Percentiles rank a stretch among this genome's conserved stretches.
Conservation (phyloP, 2,113 vertebrate species). For the Galemys pyrenaicus region DNA sequence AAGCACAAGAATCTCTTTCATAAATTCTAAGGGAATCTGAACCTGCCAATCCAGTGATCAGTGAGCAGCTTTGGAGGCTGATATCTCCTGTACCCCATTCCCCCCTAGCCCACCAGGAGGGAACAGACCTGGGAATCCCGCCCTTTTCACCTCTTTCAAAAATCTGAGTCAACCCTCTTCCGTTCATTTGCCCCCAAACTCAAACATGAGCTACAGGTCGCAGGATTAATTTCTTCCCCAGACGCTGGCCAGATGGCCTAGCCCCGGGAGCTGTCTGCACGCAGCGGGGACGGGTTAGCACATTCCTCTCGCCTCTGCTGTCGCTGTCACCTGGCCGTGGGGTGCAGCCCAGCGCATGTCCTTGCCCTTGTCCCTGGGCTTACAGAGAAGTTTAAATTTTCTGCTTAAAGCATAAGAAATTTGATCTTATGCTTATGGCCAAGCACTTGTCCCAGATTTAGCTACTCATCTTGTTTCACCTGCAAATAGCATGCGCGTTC, state of each 20-base stretch:
- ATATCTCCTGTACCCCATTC: too few species aligned
- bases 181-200: neutral
- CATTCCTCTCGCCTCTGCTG: neutral
- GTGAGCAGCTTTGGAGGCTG: neutral
- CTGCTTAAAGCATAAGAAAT: conserved; percentile 81
- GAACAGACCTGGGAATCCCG: neutral
- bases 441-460: conserved; percentile 71
- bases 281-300: conserved; percentile 33
- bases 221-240: neutral
- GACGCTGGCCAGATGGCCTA: neutral
- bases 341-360: neutral
- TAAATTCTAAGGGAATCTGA: neutral
- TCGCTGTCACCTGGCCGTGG: neutral
- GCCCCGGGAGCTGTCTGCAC: neutral
- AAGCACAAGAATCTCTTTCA: neutral
- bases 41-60: neutral
- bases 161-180: too few species aligned
- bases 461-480: conserved; percentile 78
- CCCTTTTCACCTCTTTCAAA: neutral
- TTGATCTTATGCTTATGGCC: conserved; percentile 19
- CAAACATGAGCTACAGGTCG: rapidly evolving
- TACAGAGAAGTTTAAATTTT: conserved; percentile 63
- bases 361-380: conserved; percentile 39
- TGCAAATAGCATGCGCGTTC: conserved; percentile 82
- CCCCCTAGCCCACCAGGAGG: neutral